Base-by-base conservation (phyloP, 2,113 vertebrate species). In the Mystacornis crossleyi region DNA sequence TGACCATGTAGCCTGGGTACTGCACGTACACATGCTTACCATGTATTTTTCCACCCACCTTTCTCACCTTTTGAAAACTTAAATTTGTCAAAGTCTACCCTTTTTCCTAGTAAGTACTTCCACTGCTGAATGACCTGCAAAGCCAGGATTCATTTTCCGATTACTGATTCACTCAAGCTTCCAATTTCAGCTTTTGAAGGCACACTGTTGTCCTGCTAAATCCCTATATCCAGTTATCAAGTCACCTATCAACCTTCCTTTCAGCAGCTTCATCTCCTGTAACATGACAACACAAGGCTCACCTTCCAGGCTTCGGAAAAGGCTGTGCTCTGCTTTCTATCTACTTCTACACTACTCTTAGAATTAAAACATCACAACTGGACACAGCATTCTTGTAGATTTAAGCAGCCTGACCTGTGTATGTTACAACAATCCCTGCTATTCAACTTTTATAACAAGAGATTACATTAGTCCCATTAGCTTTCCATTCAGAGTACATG, bases 131-230 rank as follows among this genome's bases (percentile, higher is more conserved):
- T 57, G 72, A 95, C 86, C 93, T 72, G 86, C 81, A 96, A 95
- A 91, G 86, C 70, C 69, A 89, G 89, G 81, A 91, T 89, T 93
- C 67, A 80, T 95, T 89, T 92, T 90, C 89, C 1, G 33, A 83
- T 95, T 92, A 78, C 64, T 66, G 55, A 93, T 89, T 89, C 67
- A 70, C 75, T 93, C 86, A 48, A 86, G 91, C 38, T 95, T 95
- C 93, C 94, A 93, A 90, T 93, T 95, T 89, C 91, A 97, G 72
- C 95, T 86, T 95, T 86, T 77, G 89, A 95, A 78, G 40, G 2
- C 65, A 62, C 2, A 3, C 67, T 89, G 83, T 93, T 95, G 86
- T 95, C 75, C 83, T 89, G 86, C 57, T 92, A 89, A 90, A 55
- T 86, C 88, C 42, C 67, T 81, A 54, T 58, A 90, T 55, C 79